Base-by-base conservation (phyloP, 2,113 vertebrate species). In the Felis catus region DNA sequence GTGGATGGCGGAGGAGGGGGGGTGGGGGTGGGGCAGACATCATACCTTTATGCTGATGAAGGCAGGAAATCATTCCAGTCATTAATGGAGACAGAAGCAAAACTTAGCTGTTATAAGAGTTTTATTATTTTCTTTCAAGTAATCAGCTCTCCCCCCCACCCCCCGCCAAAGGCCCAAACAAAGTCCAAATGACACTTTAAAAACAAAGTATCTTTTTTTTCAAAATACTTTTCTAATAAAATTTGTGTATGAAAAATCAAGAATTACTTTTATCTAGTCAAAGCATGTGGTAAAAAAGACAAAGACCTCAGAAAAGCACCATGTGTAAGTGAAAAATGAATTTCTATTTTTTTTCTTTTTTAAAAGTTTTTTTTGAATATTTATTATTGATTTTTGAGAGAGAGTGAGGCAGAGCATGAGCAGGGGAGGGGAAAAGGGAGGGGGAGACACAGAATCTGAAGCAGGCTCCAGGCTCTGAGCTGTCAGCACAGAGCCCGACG, bases 201-300 rank as follows among this genome's bases (percentile, higher is more conserved):
- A 68, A 39, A 74, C 5, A 89, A 73, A 45, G 66, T 80, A 65
- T 65, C 87, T 97, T 90, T 88, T 39, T 65, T 15, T 29, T 16
- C 8, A 93, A 53, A 45, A 71, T 80, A 58, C 58, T 88, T 97
- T 88, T 82, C 48, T 71, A 94, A 78, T 9, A 61, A 94, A 48
- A 89, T 61, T 84, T 84, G 53, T 82, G 3, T 63, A 29, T 53
- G 36, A 51, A 79, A 94, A 70, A 39, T 89, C 11, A 81, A 81
- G 11, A 88, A 90, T 68, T 84, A 48, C 7, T 91, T 95, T 27
- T 63, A 23, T 61, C 53, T 89, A 63, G 39, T 79, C 61, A 71
- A 96, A 70, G 33, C 29, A 63, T 48, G 88, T 80, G 36, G 85
- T 61, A 36, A 82, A 45, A 31, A 65, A 70, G 6, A 97, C 23